Evolutionary conservation across 2,888 invertebrate species (phyloP).

Genomic region (Catocala fraxini): DNA sequence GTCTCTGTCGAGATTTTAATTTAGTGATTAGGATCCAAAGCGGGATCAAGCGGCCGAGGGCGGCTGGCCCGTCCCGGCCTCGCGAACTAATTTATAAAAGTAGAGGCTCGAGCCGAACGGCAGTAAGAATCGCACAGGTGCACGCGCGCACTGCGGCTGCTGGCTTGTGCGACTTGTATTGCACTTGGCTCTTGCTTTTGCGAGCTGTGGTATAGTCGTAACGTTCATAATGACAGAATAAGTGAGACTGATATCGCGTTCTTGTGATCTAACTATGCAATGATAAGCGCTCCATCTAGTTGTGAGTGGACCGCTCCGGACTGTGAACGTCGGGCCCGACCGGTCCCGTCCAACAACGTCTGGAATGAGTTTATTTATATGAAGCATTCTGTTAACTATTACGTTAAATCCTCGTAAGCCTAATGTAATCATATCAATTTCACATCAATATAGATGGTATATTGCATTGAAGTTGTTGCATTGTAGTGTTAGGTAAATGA

Average conservation of each 20-base stretch:
- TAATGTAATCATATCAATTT: slow-evolving; percentile 80
- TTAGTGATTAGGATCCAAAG: slow-evolving; percentile 67
- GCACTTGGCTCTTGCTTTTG: slow-evolving; percentile 60
- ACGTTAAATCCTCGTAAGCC: slow-evolving; percentile 76
- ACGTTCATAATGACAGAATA: slow-evolving; percentile 84
- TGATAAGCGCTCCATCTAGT: slow-evolving; percentile 55
- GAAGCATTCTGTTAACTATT: slow-evolving; percentile 81
- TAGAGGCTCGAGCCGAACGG: slow-evolving; percentile 56
- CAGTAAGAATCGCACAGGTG: slow-evolving; percentile 63
- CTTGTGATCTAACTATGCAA: slow-evolving; percentile 72
- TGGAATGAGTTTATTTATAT: slow-evolving; percentile 66
- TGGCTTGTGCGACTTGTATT: slow-evolving; percentile 64
- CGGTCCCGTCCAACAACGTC: slow-evolving; percentile 31
- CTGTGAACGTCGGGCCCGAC: background rate
- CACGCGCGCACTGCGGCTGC: slow-evolving; percentile 21
- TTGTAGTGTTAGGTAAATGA: slow-evolving; percentile 79
- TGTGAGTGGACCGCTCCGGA: slow-evolving; percentile 47
- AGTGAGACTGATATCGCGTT: slow-evolving; percentile 86
- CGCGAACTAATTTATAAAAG: slow-evolving; percentile 69
- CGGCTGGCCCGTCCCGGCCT: slow-evolving; percentile 75
- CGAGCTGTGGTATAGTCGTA: slow-evolving; percentile 80
- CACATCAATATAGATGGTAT: slow-evolving; percentile 83
- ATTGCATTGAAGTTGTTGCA: slow-evolving; percentile 84
- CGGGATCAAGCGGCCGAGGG: slow-evolving; percentile 60
- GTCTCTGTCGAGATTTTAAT: slow-evolving; percentile 69